Evolutionary conservation across 2,797 vertebrate genomes (phyloP).

Genomic region (Steatocranus sp.): DNA sequence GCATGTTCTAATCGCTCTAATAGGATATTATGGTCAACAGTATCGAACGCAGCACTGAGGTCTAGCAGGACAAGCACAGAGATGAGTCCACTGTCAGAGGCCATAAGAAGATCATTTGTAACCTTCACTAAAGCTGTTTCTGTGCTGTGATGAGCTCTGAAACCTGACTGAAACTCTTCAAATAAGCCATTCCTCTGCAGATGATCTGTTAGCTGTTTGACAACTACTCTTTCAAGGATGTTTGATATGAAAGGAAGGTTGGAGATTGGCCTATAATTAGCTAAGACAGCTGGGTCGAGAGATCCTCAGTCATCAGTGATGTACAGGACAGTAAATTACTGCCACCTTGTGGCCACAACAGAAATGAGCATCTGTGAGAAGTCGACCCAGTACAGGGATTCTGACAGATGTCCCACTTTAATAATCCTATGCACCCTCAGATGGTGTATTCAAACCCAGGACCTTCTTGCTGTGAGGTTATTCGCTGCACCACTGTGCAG

Average conservation of each 20-base stretch:
- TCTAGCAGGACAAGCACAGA: rapidly evolving
- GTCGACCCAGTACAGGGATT: not conserved
- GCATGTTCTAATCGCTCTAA: not conserved
- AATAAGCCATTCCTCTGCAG: not conserved
- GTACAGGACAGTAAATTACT: not conserved
- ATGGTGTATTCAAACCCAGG: not conserved
- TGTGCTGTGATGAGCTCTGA: not conserved
- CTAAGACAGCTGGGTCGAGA: not conserved
- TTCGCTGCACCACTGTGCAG: not conserved
- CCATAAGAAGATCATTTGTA: not conserved
- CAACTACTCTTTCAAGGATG: not conserved
- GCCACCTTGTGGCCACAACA: not conserved
- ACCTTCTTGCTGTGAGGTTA: not conserved
- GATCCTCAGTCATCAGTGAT: not conserved
- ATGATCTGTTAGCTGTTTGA: not conserved
- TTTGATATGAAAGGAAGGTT: not conserved
- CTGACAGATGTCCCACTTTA: not conserved
- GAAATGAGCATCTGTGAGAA: not conserved
- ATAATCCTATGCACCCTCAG: not conserved
- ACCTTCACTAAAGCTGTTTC: not conserved
- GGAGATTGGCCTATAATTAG: not conserved
- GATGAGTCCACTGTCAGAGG: not conserved
- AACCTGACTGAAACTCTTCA: not conserved
- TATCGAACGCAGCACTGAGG: rapidly evolving
- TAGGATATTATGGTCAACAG: rapidly evolving